Percentiles rank a stretch among this genome's conserved stretches.
phyloP scores from a whole-genome alignment of 2,113 vertebrate genomes.

The Ammospiza caudacuta region DNA sequence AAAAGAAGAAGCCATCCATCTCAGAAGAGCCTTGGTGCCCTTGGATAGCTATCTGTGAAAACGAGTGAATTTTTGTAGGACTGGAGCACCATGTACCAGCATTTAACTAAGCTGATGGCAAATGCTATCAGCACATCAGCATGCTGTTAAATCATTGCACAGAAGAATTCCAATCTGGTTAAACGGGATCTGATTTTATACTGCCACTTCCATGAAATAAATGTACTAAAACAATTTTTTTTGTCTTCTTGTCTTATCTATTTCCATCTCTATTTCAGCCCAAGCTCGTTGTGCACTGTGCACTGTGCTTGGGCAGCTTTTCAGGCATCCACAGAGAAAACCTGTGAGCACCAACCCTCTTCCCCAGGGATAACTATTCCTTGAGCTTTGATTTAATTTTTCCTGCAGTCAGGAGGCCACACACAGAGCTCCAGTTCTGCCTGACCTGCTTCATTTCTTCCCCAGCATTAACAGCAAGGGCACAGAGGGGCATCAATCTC shows the following conservation, averaged over 20 bases:
- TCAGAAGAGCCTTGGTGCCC: constrained; percentile 12
- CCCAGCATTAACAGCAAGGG: background rate
- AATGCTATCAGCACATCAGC: constrained; percentile 30
- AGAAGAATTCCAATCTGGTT: constrained; percentile 41
- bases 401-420: constrained; percentile 29
- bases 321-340: background rate
- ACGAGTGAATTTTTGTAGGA: background rate
- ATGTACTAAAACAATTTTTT: background rate
- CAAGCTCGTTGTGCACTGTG: background rate
- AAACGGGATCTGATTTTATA: constrained; percentile 11
- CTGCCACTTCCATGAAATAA: background rate
- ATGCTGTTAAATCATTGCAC: constrained; percentile 27
- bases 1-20: constrained; percentile 11
- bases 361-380: constrained; percentile 26
- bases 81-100: background rate
- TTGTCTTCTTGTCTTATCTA: background rate
- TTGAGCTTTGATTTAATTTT: constrained; percentile 48
- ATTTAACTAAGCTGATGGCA: background rate
- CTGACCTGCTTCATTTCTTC: background rate
- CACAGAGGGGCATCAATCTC: background rate
- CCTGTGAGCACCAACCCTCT: background rate
- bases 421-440: constrained; percentile 14
- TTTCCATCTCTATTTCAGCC: background rate
- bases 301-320: background rate
- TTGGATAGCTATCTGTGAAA: constrained; percentile 40